These are phyloP conservation scores for Bombus waltoni DNA, from an alignment of 1,140 invertebrate genomes.

Conservation along the genomic window DNA sequence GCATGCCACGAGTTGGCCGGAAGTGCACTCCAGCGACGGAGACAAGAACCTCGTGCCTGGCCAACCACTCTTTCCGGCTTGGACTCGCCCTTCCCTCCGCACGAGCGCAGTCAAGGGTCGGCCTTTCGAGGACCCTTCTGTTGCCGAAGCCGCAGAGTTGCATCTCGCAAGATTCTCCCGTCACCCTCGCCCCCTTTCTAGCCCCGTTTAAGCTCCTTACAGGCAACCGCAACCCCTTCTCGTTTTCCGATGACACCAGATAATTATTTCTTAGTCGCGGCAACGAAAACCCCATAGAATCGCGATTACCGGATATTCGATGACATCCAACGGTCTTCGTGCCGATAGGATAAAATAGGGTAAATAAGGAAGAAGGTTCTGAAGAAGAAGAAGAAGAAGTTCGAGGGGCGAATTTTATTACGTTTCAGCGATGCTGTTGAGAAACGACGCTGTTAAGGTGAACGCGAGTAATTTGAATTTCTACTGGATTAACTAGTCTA, in stretches of 20 bases:
- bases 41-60: conserved; percentile 72
- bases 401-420: too few species aligned
- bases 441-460: too few species aligned
- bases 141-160: conserved; percentile 73
- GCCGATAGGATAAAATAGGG: too few species aligned
- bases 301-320: background rate
- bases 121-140: conserved; percentile 73
- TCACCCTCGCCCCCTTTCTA: conserved; percentile 3
- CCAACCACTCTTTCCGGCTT: conserved; percentile 63
- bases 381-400: background rate
- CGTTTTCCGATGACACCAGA: conserved; percentile 75
- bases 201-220: conserved; percentile 32
- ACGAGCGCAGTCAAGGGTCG: conserved; percentile 70
- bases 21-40: conserved; percentile 75
- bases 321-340: background rate
- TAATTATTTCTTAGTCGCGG: conserved; percentile 64
- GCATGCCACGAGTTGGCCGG: conserved; percentile 75
- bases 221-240: background rate
- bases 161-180: conserved; percentile 67
- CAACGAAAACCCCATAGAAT: background rate
- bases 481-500: background rate
- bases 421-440: too few species aligned
- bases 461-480: too few species aligned
- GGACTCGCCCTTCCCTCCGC: conserved; percentile 59
- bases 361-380: background rate